These are phyloP conservation scores for Drosophila robusta DNA, from an alignment of 2,888 invertebrate genomes.

Conservation along the genomic window DNA sequence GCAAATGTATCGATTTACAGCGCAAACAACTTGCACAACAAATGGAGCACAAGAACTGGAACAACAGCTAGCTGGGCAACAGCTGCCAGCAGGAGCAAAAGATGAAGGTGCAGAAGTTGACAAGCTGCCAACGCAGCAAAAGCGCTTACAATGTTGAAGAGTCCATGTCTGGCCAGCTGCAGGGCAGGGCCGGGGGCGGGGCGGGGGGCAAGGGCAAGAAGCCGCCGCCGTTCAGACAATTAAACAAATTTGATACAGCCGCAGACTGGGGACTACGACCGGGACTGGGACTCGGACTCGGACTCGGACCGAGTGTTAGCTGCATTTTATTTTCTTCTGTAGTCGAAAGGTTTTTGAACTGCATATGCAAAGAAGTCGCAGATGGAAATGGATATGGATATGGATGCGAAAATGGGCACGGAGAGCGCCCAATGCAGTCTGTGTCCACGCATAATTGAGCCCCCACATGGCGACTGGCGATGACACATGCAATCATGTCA, in stretches of 20 bases:
- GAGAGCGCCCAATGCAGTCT: conserved; percentile 25
- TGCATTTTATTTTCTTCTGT: conserved; percentile 56
- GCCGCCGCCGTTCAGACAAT: conserved; percentile 67
- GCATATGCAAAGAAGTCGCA: conserved; percentile 33
- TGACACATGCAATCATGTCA: conserved; percentile 39
- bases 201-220: conserved; percentile 19
- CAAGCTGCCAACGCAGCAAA: conserved; percentile 77
- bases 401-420: background rate
- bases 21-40: conserved; percentile 73
- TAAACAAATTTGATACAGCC: conserved; percentile 78
- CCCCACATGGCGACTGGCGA: conserved; percentile 52
- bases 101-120: conserved; percentile 49
- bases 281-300: background rate
- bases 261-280: conserved; percentile 28
- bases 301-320: conserved; percentile 44
- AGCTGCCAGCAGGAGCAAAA: conserved; percentile 1
- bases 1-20: conserved; percentile 79
- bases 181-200: conserved; percentile 6
- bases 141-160: conserved; percentile 76
- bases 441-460: conserved; percentile 73
- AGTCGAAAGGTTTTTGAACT: conserved; percentile 67
- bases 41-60: conserved; percentile 72
- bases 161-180: conserved; percentile 63
- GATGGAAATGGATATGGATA: conserved; percentile 13
- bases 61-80: conserved; percentile 36